Conservation (phyloP, 1,140 invertebrate species). For the Mycetomoellerius zeteki region DNA sequence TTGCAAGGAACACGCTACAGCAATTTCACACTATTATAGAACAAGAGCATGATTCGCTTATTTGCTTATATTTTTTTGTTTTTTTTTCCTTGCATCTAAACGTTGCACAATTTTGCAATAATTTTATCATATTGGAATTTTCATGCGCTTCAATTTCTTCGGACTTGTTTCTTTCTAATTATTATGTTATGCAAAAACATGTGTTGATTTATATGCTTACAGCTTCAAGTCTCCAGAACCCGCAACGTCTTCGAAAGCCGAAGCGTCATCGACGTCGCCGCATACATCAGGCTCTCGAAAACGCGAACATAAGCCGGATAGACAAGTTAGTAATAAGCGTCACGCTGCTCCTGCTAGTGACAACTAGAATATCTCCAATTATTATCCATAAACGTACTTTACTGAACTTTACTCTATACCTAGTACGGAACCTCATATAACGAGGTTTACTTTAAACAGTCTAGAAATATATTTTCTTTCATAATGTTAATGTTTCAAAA, state of each 20-base stretch:
- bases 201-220: slow-evolving; percentile 54
- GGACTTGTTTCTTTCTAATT: background rate
- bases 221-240: slow-evolving; percentile 57
- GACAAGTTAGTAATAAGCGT: slow-evolving; percentile 80
- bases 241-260: slow-evolving; percentile 11
- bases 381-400: slow-evolving; percentile 28
- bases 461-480: slow-evolving; percentile 4
- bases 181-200: background rate
- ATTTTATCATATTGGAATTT: background rate
- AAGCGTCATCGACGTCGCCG: slow-evolving; percentile 8
- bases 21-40: slow-evolving; percentile 9
- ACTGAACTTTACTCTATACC: slow-evolving; percentile 16
- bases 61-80: slow-evolving; percentile 12
- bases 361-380: slow-evolving; percentile 65
- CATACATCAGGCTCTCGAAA: slow-evolving; percentile 74
- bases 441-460: slow-evolving; percentile 16
- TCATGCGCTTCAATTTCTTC: slow-evolving; percentile 24
- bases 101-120: background rate
- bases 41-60: slow-evolving; percentile 25
- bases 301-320: slow-evolving; percentile 81
- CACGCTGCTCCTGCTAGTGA: slow-evolving; percentile 76
- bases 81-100: slow-evolving; percentile 1
- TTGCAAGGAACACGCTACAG: slow-evolving; percentile 1
- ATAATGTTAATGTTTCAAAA: slow-evolving; percentile 13
- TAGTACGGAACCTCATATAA: slow-evolving; percentile 39